phyloP scores from a whole-genome alignment of 2,888 invertebrate species.

The Chrysolina americana region DNA sequence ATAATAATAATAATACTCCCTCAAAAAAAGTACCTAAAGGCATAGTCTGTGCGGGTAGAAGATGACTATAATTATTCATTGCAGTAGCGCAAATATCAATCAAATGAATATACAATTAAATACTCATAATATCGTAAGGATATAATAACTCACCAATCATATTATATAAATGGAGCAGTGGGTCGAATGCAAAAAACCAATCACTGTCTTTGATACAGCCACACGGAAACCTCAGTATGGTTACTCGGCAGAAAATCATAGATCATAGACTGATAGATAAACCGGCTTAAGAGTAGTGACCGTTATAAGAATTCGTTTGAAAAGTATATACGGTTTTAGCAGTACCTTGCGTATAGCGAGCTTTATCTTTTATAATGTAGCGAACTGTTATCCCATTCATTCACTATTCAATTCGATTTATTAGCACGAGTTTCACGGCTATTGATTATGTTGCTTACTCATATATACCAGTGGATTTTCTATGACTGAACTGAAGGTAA shows the following conservation, averaged over 20 bases:
- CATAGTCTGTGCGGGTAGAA: too few relatives aligned
- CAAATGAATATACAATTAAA: background rate
- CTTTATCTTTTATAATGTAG: background rate
- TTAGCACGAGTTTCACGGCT: background rate
- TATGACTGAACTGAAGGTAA: too few relatives aligned
- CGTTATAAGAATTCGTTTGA: slow-evolving; percentile 54
- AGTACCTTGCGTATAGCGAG: slow-evolving; percentile 53
- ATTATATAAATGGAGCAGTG: slow-evolving; percentile 27
- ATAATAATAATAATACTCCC: too few relatives aligned
- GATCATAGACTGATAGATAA: slow-evolving; percentile 53
- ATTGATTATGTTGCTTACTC: background rate
- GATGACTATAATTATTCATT: too few relatives aligned
- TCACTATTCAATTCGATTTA: background rate
- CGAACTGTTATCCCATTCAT: slow-evolving; percentile 10
- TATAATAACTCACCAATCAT: slow-evolving; percentile 10
- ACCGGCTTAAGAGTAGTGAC: slow-evolving; percentile 53
- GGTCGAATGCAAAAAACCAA: slow-evolving; percentile 32
- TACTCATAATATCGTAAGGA: slow-evolving; percentile 13
- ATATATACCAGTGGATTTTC: too few relatives aligned
- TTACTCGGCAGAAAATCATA: slow-evolving; percentile 46
- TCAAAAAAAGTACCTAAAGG: too few relatives aligned
- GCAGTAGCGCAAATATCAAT: background rate
- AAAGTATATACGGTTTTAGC: slow-evolving; percentile 57
- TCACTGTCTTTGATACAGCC: slow-evolving; percentile 15
- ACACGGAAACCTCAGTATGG: slow-evolving; percentile 33